Conservation (phyloP, 2,888 invertebrate genomes). For the Drosophila affinis region DNA sequence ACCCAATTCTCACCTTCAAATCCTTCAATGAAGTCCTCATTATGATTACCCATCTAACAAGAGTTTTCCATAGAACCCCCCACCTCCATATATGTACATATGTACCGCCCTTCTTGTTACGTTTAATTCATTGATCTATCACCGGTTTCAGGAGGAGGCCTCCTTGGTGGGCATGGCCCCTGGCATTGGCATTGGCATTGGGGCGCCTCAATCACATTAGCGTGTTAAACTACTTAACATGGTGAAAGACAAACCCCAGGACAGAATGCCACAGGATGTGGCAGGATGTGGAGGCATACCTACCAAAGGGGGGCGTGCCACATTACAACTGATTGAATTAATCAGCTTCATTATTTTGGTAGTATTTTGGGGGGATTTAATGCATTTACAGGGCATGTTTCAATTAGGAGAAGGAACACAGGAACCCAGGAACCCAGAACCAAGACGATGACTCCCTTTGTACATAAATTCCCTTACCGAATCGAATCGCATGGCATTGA, state of each 20-base stretch:
- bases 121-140: slow-evolving; percentile 49
- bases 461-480: slow-evolving; percentile 34
- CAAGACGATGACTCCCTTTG: slow-evolving; percentile 29
- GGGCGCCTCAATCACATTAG: slow-evolving; percentile 61
- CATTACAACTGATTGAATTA: slow-evolving; percentile 73
- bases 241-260: slow-evolving; percentile 14
- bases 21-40: neutral
- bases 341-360: slow-evolving; percentile 75
- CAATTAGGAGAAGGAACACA: slow-evolving; percentile 58
- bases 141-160: slow-evolving; percentile 15
- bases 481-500: slow-evolving; percentile 11
- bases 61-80: neutral
- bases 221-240: slow-evolving; percentile 70
- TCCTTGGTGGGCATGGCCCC: slow-evolving; percentile 20
- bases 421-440: neutral
- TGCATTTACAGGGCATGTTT: slow-evolving; percentile 74
- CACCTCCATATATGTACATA: slow-evolving; percentile 5
- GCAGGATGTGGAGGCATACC: neutral
- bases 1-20: no score
- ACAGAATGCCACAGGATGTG: neutral
- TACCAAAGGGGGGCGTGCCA: slow-evolving; percentile 28
- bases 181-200: slow-evolving; percentile 37
- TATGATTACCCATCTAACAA: neutral
- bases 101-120: slow-evolving; percentile 9
- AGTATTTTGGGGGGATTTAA: slow-evolving; percentile 68